These are phyloP conservation scores for Gnathochromis pfefferi DNA, from an alignment of 2,113 vertebrate genomes.

Conservation along the genomic window DNA sequence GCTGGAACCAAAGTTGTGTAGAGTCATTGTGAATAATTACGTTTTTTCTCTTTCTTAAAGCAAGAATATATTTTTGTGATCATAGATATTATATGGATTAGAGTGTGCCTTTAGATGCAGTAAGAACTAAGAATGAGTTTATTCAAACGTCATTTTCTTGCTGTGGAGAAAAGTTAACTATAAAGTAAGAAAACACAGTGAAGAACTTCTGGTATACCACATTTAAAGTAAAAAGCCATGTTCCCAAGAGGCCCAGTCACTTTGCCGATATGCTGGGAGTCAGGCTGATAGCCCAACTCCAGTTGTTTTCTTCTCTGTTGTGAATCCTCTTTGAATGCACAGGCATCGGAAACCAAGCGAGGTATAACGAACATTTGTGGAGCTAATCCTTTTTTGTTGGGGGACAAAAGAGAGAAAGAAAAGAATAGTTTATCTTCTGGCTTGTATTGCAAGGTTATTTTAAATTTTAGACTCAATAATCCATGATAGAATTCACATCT, in stretches of 20 bases:
- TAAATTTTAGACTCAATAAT: slow-evolving; percentile 39
- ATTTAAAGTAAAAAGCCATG: slow-evolving; percentile 26
- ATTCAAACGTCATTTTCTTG: neutral
- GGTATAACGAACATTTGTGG: neutral
- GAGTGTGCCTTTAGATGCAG: neutral
- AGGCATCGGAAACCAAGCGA: neutral
- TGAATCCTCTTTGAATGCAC: slow-evolving; percentile 21
- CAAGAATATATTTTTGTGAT: neutral
- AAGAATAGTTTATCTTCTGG: neutral
- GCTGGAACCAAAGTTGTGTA: neutral
- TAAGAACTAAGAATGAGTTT: neutral
- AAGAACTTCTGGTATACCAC: neutral
- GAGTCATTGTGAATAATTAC: neutral
- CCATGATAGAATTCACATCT: slow-evolving; percentile 43
- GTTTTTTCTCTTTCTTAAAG: neutral
- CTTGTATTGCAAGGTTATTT: slow-evolving; percentile 44
- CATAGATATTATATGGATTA: neutral
- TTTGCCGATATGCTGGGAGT: slow-evolving; percentile 38
- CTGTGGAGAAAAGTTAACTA: slow-evolving; percentile 27
- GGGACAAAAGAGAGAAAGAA: neutral
- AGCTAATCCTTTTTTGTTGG: slow-evolving; percentile 36
- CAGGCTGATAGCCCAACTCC: slow-evolving; percentile 26
- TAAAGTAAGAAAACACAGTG: slow-evolving; percentile 5
- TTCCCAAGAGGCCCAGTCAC: slow-evolving; percentile 33
- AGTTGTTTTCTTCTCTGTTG: slow-evolving; percentile 19